Conservation (phyloP, 2,113 vertebrate genomes). For the Urocolius indicus region DNA sequence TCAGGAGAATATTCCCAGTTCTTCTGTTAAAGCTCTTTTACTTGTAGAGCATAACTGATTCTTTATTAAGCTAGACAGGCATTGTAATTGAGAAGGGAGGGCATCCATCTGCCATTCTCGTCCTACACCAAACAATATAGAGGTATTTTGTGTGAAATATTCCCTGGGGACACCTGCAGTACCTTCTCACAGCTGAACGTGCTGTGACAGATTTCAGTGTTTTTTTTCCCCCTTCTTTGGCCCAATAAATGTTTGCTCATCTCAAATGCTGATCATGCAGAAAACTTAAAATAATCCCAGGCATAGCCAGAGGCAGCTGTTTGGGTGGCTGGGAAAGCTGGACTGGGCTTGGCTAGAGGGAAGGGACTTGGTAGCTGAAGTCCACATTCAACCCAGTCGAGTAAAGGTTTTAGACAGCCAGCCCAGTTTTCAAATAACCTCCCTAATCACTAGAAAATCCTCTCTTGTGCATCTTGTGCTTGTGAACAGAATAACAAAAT, state of each 20-base stretch:
- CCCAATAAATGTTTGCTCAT: neutral
- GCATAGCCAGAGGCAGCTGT: neutral
- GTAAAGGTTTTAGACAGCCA: neutral
- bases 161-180: neutral
- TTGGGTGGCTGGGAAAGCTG: neutral
- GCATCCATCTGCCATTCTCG: neutral
- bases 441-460: neutral
- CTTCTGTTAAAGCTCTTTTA: neutral
- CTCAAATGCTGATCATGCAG: neutral
- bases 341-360: neutral
- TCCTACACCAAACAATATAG: neutral
- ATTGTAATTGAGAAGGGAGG: neutral
- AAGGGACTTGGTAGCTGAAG: neutral
- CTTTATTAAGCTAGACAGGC: neutral
- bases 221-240: neutral
- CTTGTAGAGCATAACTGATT: neutral
- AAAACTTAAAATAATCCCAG: neutral
- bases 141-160: neutral
- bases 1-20: neutral
- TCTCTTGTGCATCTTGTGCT: neutral
- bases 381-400: neutral
- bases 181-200: neutral
- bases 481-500: neutral
- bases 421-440: neutral
- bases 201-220: neutral